These are phyloP conservation scores for Adela reaumurella DNA, from an alignment of 2,888 invertebrate species.

Conservation along the genomic window DNA sequence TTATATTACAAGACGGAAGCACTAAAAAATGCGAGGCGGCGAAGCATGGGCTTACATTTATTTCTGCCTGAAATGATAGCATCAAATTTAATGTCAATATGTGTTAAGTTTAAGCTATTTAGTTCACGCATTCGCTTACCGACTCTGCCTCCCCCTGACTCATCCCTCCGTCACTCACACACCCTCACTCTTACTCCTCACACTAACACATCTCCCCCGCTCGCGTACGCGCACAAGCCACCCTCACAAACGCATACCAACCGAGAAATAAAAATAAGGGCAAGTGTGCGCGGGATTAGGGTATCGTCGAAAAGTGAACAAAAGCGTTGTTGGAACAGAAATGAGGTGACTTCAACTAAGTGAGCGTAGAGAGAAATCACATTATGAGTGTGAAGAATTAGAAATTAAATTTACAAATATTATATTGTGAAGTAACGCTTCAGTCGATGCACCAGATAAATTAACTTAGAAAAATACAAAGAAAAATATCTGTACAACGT, in stretches of 20 bases:
- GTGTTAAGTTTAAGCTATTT: slow-evolving; percentile 59
- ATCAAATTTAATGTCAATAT: slow-evolving; percentile 58
- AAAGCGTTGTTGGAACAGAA: no score
- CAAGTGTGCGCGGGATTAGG: not conserved
- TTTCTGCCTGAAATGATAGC: slow-evolving; percentile 52
- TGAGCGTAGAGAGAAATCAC: no score
- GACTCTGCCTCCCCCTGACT: slow-evolving; percentile 20
- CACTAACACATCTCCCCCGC: slow-evolving; percentile 13
- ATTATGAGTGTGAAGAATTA: no score
- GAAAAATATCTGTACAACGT: no score
- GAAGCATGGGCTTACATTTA: slow-evolving; percentile 38
- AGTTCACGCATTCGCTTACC: slow-evolving; percentile 51
- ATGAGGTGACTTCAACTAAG: no score
- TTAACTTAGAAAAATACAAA: no score
- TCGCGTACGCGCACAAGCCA: slow-evolving; percentile 20
- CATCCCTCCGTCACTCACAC: slow-evolving; percentile 3
- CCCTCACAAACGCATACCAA: slow-evolving; percentile 18
- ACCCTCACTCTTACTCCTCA: not conserved
- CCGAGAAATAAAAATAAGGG: slow-evolving; percentile 7
- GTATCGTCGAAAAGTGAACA: no score
- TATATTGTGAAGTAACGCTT: no score
- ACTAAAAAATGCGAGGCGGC: not conserved
- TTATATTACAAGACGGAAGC: not conserved
- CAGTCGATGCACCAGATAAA: no score
- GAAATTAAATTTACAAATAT: no score